These are phyloP conservation scores for Drosophila borealis DNA, from an alignment of 2,888 invertebrate species.

Conservation along the genomic window DNA sequence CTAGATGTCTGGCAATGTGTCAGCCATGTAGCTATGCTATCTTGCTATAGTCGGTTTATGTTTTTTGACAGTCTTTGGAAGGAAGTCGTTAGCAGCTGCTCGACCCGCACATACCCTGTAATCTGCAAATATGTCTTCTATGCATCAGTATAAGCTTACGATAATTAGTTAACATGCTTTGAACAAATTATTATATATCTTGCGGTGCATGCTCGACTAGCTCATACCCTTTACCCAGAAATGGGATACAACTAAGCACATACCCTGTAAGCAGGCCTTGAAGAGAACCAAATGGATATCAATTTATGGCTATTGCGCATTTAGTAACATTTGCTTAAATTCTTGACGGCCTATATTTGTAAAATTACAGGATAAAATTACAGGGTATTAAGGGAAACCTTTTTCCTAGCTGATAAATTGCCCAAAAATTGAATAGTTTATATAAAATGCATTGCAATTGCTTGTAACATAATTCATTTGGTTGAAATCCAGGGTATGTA, in stretches of 20 bases:
- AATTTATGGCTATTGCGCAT: not conserved
- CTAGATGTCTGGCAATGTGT: not conserved
- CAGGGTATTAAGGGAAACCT: too few species aligned
- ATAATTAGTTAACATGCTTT: too few species aligned
- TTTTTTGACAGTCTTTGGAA: too few species aligned
- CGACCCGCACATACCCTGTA: not conserved
- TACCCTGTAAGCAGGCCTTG: constrained; percentile 4
- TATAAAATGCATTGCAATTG: too few species aligned
- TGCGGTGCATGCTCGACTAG: not conserved
- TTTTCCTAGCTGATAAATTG: too few species aligned
- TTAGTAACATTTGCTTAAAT: not conserved
- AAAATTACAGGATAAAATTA: not conserved
- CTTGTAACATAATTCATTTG: not conserved
- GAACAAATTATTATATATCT: not conserved
- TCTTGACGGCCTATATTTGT: not conserved
- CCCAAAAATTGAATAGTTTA: too few species aligned
- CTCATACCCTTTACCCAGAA: not conserved
- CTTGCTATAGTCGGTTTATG: too few species aligned
- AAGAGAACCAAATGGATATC: not conserved
- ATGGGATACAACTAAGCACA: not conserved
- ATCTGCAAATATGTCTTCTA: not conserved
- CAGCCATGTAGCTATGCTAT: not conserved
- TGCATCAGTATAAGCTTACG: too few species aligned
- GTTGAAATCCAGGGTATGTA: not conserved
- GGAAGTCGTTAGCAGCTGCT: not conserved